Evolutionary conservation across 2,888 invertebrate species (phyloP).

Genomic region (Axea sp.): DNA sequence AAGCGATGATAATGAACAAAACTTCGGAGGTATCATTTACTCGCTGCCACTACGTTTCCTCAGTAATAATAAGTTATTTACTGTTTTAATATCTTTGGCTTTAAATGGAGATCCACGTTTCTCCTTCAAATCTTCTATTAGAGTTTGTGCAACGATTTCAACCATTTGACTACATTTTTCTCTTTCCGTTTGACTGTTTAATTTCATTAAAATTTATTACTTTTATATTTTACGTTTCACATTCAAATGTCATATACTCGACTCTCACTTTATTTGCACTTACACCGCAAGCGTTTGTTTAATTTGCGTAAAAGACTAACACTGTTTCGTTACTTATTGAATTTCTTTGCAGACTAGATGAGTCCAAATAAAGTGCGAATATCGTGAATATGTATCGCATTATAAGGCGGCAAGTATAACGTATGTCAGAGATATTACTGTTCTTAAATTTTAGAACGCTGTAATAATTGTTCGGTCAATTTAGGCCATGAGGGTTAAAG

Average conservation of each 20-base stretch:
- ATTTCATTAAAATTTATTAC: conserved; percentile 1
- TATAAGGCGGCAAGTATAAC: conserved; percentile 39
- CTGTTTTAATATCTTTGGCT: conserved; percentile 69
- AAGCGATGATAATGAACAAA: conserved; percentile 4
- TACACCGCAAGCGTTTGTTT: conserved; percentile 6
- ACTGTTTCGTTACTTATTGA: background rate
- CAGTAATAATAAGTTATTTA: conserved; percentile 60
- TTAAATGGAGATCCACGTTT: conserved; percentile 66
- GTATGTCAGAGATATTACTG: conserved; percentile 19
- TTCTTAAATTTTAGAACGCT: conserved; percentile 26
- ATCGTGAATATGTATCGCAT: background rate
- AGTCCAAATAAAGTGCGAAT: conserved; percentile 24
- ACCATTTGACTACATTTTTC: conserved; percentile 22
- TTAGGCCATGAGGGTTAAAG: conserved; percentile 55
- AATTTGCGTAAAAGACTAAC: conserved; percentile 5
- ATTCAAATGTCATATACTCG: background rate
- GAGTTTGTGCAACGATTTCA: conserved; percentile 48
- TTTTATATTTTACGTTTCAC: conserved; percentile 6
- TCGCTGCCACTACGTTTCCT: conserved; percentile 60
- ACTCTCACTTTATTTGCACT: conserved; percentile 18
- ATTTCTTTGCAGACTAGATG: conserved; percentile 2
- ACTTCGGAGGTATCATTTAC: conserved; percentile 46
- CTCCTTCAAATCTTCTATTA: conserved; percentile 46
- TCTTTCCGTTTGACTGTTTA: conserved; percentile 13
- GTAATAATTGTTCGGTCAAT: conserved; percentile 34